Base-by-base conservation (phyloP, 2,888 invertebrate species). In the Dicranocentrus wangi region DNA sequence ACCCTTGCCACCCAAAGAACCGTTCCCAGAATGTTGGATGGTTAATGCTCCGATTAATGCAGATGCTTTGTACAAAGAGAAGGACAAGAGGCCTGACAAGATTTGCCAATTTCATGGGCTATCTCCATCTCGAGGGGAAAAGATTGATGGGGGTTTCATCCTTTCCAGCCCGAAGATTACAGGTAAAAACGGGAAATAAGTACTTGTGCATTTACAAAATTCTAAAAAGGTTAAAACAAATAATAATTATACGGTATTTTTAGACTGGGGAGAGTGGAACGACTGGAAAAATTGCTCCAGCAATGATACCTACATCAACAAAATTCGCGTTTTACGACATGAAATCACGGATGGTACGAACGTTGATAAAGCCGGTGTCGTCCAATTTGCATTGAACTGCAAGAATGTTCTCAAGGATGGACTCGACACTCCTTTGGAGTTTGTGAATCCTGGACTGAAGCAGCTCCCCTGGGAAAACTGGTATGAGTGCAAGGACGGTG, bases 201-300 rank as follows among this genome's bases (percentile, higher is more conserved):
- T 7, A 32, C 5, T 10, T 32, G 32, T 10, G 10, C 32, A n/a
- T n/a, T n/a, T 32, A 32, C 32, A 7, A 32, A 7, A 7, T 32
- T 32, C 32, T 10, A 32, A 32, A 32, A 7, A 7, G 32, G 32
- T 3, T 32, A n/a, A n/a, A 3, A 3, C 32, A 7, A 10, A 32
- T 3, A 32, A 32, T 32, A 32, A 32, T 32, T 32, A 32, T 32
- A 32, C 32, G 32, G 10, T n/a, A 32, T 7, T 7, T 32, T 10
- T n/a, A 47, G 47, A n/a, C n/a, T 47, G 7, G 27, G 71, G 71
- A 25, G n/a, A 61, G 8, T 61, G 43, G 61, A 19, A 17, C 5
- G 17, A 27, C 0, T 61, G 60, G 71, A 25, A 47, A 21, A 71
- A 71, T 19, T 71, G 71, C 13, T 61, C 71, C 0, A n/a, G n/a